Percentiles rank a stretch among this genome's conserved stretches.
phyloP scores from a whole-genome alignment of 2,797 vertebrate genomes.

The Crypturellus tataupa region DNA sequence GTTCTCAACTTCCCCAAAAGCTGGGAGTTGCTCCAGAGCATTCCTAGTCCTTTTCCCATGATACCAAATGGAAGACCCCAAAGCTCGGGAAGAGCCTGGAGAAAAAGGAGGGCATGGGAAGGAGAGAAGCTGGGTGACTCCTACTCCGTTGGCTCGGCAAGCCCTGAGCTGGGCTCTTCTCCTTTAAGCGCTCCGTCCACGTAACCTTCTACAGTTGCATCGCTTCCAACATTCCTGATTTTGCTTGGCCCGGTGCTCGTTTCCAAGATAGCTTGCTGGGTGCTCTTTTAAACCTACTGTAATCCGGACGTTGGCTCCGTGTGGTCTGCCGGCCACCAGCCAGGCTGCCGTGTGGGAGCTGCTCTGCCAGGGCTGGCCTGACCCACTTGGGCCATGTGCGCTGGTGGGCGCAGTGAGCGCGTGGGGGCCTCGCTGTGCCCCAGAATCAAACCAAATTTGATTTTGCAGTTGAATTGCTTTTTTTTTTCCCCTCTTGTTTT shows the following conservation, averaged over 20 bases:
- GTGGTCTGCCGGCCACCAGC: rapidly evolving
- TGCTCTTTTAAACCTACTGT: background rate
- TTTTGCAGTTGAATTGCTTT: slow-evolving; percentile 26
- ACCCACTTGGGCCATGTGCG: background rate
- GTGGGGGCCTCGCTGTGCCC: background rate
- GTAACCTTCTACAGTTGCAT: background rate
- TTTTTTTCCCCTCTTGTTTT: slow-evolving; percentile 5
- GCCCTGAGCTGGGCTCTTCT: rapidly evolving
- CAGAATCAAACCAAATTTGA: background rate
- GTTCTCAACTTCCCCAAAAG: background rate
- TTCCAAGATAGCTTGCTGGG: background rate
- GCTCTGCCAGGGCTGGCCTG: background rate
- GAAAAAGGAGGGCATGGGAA: rapidly evolving
- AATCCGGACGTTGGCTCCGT: background rate
- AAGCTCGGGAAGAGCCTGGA: background rate
- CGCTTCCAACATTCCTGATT: slow-evolving; percentile 13
- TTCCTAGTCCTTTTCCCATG: background rate
- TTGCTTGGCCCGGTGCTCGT: slow-evolving; percentile 20
- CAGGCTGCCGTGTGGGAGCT: background rate
- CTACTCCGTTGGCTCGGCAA: rapidly evolving
- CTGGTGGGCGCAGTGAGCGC: background rate
- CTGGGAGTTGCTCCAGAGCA: background rate
- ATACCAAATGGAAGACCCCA: background rate
- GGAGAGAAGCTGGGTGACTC: background rate
- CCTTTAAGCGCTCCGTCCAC: background rate